Conservation (phyloP, 2,888 invertebrate species). For the Polymixis lichenea region DNA sequence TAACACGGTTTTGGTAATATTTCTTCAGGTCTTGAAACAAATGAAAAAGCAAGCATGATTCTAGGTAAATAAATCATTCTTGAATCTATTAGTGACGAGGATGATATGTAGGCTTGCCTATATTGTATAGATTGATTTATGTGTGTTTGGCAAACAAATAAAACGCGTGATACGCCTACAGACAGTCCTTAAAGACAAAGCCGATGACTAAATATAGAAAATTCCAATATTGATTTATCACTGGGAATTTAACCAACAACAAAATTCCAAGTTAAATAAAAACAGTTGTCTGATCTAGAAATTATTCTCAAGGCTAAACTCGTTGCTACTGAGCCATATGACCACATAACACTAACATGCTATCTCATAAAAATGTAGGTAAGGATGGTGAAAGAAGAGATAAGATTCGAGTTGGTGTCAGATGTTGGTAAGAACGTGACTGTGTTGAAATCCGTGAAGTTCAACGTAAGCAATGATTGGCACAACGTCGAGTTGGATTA, state of each 20-base stretch:
- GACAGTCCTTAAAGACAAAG: background rate
- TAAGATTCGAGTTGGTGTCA: constrained; percentile 95
- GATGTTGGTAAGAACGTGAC: constrained; percentile 94
- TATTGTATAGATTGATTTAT: background rate
- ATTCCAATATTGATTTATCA: background rate
- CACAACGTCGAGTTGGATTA: constrained; percentile 95
- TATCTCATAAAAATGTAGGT: constrained; percentile 86
- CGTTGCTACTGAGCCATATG: background rate
- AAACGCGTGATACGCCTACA: constrained; percentile 11
- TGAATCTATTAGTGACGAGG: background rate
- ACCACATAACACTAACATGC: constrained; percentile 18
- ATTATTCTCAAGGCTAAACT: constrained; percentile 18
- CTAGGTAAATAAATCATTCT: background rate
- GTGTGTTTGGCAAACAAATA: constrained; percentile 1
- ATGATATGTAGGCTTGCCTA: background rate
- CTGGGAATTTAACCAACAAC: background rate
- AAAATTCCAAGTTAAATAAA: background rate
- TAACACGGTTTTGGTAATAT: constrained; percentile 15
- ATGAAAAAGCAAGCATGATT: background rate
- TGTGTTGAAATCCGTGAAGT: constrained; percentile 95
- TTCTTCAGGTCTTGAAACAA: background rate
- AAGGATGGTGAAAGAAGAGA: constrained; percentile 95
- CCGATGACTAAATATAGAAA: background rate
- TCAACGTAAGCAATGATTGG: constrained; percentile 95
- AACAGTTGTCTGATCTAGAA: constrained; percentile 2